These are phyloP conservation scores for Pipistrellus kuhlii DNA, from an alignment of 2,797 vertebrate species.

Conservation along the genomic window DNA sequence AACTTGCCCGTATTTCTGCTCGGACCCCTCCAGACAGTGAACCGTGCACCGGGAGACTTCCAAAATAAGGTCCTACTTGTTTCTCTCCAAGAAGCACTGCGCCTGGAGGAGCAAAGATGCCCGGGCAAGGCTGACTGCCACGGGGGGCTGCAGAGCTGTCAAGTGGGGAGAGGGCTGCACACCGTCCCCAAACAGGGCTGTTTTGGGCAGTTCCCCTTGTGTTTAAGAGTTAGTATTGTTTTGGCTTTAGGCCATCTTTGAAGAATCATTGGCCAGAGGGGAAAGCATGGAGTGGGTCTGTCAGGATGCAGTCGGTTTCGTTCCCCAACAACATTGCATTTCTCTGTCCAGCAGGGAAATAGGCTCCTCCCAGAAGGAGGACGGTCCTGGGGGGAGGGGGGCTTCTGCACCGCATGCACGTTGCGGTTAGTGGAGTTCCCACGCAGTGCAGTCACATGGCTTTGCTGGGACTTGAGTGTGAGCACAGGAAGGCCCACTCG, in stretches of 20 bases:
- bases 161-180: accelerated
- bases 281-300: neutral
- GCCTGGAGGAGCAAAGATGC: too few species aligned
- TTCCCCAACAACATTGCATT: too few species aligned
- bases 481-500: neutral
- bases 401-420: neutral
- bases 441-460: accelerated
- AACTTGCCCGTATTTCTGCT: neutral
- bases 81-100: neutral
- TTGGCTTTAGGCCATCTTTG: neutral
- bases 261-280: too few species aligned
- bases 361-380: neutral
- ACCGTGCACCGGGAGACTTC: neutral
- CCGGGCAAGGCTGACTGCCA: neutral
- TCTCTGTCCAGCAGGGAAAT: accelerated
- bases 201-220: neutral
- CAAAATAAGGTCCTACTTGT: neutral
- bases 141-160: too few species aligned
- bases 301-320: neutral
- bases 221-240: neutral
- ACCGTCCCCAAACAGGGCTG: neutral
- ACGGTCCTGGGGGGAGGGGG: neutral
- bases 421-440: accelerated
- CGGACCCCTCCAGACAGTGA: neutral
- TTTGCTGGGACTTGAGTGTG: neutral